Base-by-base conservation (phyloP, 1,140 invertebrate genomes). In the Bombyx mandarina region DNA sequence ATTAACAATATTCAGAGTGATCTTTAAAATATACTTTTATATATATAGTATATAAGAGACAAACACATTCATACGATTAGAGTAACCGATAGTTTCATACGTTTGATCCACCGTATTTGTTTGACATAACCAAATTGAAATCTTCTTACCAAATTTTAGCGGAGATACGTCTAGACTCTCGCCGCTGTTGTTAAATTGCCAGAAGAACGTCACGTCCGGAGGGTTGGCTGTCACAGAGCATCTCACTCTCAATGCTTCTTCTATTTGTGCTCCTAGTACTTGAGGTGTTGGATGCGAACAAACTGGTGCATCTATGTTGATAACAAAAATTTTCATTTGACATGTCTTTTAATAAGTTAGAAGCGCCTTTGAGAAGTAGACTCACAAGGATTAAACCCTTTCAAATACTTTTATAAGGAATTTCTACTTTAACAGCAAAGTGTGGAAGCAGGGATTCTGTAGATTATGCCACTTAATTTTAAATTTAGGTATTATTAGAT, bases 181-280 rank as follows among this genome's bases (percentile, higher is more conserved):
- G 1, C 94, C 94, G 65, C 94, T 96, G 75, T 35, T 35, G 26
- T 35, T 35, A 35, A 96, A 96, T 67, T 95, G 93, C 95, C 95
- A 97, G 52, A 94, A 90, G 76, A 97, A 97, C 51, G 91, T 92
- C 42, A 96, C 93, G 69, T 96, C 94, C 50, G 89, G 90, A 1
- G 95, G 95, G 79, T 96, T 95, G 6, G 96, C 94, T 35, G 94
- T 93, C 26, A 97, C 94, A 46, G 94, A 93, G 75, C 96, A 97
- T 1, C 93, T 90, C 52, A 97, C 93, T 61, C 92, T 92, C 7
- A 96, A 89, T 1, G 92, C 90, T 78, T 97, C 96, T 71, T 95
- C 94, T 56, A 96, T 81, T 12, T 95, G 96, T 4, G 94, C 95
- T 4, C 95, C 95, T 61, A 94, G 91, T 42, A 96, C 91, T 66